Conservation (phyloP, 1,140 invertebrate genomes). For the Procambarus clarkii region DNA sequence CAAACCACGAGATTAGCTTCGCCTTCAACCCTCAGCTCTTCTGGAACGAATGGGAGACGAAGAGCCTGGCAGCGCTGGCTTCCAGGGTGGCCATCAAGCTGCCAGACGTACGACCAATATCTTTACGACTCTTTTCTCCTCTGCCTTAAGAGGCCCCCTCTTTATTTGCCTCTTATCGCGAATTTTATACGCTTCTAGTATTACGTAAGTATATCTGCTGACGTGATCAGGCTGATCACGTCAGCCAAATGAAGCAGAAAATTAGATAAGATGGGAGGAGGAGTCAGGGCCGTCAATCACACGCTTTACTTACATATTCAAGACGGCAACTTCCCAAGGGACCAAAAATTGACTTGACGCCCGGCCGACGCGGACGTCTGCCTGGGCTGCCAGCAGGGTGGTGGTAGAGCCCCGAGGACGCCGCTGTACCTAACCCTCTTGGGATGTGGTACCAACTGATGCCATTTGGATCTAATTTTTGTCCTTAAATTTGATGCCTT, state of each 20-base stretch:
- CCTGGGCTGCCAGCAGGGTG: background rate
- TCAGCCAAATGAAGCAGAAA: background rate
- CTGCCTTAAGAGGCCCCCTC: background rate
- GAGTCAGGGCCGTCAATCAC: background rate
- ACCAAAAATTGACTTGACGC: background rate
- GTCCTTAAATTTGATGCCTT: too few species aligned
- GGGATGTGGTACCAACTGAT: too few species aligned
- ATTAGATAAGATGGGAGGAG: background rate
- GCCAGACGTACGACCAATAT: conserved; percentile 3
- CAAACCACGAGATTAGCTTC: background rate
- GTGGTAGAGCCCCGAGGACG: background rate
- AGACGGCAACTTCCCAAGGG: background rate
- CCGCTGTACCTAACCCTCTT: too few species aligned
- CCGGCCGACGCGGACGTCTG: background rate
- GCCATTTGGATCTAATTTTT: too few species aligned
- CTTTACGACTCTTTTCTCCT: background rate
- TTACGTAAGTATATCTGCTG: background rate
- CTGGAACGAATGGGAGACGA: background rate
- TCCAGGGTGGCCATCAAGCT: background rate
- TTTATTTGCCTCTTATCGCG: background rate
- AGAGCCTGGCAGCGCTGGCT: background rate
- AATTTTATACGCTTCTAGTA: background rate
- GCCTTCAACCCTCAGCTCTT: background rate
- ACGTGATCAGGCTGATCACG: background rate
- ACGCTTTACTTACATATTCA: background rate